Evolutionary conservation across 2,113 vertebrate genomes (phyloP).

Genomic region (Heterotis niloticus): DNA sequence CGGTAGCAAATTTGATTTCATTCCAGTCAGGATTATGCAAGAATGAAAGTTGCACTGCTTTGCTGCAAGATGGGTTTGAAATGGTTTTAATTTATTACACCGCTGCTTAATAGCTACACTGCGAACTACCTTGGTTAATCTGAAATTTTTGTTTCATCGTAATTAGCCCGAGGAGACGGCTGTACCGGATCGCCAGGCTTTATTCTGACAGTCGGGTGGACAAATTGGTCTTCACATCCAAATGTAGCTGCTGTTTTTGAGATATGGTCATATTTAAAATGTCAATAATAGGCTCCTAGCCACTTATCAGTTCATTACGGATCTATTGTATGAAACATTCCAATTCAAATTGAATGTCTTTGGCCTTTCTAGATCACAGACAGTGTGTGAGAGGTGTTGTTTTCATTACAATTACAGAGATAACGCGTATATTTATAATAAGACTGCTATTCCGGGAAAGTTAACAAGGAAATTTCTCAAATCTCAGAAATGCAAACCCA

Average conservation of each 20-base stretch:
- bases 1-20: conserved; percentile 8
- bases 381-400: background rate
- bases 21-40: background rate
- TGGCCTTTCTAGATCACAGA: conserved; percentile 8
- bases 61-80: background rate
- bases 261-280: conserved; percentile 16
- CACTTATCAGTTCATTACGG: conserved; percentile 7
- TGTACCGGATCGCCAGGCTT: background rate
- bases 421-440: conserved; percentile 14
- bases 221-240: background rate
- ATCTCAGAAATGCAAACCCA: background rate
- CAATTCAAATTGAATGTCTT: conserved; percentile 11
- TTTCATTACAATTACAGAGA: conserved; percentile 16
- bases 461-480: background rate
- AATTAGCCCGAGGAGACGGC: background rate
- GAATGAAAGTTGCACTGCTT: background rate
- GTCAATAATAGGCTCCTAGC: conserved; percentile 13
- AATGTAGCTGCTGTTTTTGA: conserved; percentile 1
- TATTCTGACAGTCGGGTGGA: conserved; percentile 16
- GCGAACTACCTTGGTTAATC: conserved; percentile 8
- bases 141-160: background rate
- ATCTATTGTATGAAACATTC: conserved; percentile 9
- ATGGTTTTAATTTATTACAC: conserved; percentile 13
- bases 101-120: conserved; percentile 6
- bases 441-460: background rate